phyloP scores from a whole-genome alignment of 2,888 invertebrate genomes.

The Drosophila subsilvestris region DNA sequence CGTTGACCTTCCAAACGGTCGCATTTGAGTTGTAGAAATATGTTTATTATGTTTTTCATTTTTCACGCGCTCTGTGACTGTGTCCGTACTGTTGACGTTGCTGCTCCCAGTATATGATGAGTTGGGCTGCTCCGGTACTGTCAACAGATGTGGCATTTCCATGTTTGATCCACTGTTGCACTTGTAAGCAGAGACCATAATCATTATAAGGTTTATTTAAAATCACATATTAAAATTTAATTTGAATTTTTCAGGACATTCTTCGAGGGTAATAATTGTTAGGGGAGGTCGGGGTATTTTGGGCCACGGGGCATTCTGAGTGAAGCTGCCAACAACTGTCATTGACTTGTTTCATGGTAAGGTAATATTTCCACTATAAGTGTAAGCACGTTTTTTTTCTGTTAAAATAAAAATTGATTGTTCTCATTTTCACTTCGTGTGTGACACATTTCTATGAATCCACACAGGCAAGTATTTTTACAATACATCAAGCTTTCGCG shows the following conservation, averaged over 20 bases:
- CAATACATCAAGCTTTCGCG: too few relatives aligned
- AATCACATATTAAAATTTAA: not conserved
- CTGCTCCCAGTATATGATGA: conserved; percentile 35
- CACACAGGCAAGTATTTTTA: too few relatives aligned
- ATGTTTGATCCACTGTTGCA: conserved; percentile 32
- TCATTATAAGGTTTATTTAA: not conserved
- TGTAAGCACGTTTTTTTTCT: too few relatives aligned
- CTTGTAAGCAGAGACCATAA: not conserved
- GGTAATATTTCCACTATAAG: too few relatives aligned
- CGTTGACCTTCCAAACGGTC: conserved; percentile 17
- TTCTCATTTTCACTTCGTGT: too few relatives aligned
- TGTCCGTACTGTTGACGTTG: not conserved
- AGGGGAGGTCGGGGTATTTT: too few relatives aligned
- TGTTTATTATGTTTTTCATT: conserved; percentile 39
- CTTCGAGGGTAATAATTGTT: too few relatives aligned
- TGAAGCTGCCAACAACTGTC: too few relatives aligned
- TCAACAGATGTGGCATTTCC: conserved; percentile 54
- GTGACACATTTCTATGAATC: too few relatives aligned
- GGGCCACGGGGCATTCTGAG: too few relatives aligned
- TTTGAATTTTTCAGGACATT: not conserved
- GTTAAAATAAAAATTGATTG: too few relatives aligned
- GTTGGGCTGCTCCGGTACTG: conserved; percentile 54
- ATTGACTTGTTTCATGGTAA: too few relatives aligned
- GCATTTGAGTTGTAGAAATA: conserved; percentile 23
- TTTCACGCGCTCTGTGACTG: conserved; percentile 14